Conservation (phyloP, 2,113 vertebrate species). For the Tiliqua scincoides region DNA sequence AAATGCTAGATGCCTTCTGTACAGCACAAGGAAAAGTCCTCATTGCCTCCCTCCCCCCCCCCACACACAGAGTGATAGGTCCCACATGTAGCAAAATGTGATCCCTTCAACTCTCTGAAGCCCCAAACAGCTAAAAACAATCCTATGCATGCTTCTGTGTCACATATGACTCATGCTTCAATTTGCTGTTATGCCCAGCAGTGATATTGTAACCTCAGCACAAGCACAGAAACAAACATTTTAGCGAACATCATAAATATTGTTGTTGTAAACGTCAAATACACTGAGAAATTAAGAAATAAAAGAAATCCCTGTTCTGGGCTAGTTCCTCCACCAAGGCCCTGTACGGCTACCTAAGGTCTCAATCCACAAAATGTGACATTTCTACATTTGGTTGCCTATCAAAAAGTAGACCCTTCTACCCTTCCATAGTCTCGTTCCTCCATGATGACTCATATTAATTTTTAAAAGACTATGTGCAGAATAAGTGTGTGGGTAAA, state of each 20-base stretch:
- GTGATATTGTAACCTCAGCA: not conserved
- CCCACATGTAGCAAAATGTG: not conserved
- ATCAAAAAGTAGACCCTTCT: accelerated
- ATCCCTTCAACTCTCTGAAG: not conserved
- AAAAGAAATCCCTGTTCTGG: not conserved
- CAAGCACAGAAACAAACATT: not conserved
- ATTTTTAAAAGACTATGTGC: accelerated
- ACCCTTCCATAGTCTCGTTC: not conserved
- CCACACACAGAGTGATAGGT: no score
- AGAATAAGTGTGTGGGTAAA: accelerated
- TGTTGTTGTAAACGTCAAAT: not conserved
- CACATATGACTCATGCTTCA: not conserved
- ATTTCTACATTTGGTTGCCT: not conserved
- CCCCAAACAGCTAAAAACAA: not conserved
- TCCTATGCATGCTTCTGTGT: not conserved
- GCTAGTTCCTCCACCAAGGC: not conserved
- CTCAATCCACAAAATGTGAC: not conserved
- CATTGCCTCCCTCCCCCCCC: not conserved
- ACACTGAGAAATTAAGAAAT: not conserved
- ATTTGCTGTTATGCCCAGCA: not conserved
- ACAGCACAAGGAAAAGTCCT: not conserved
- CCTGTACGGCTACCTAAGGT: not conserved
- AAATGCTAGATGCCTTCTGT: not conserved
- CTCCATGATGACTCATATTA: not conserved
- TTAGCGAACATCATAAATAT: not conserved